Evolutionary conservation across 2,113 vertebrate genomes (phyloP).

Genomic region (Ammodytes dubius): DNA sequence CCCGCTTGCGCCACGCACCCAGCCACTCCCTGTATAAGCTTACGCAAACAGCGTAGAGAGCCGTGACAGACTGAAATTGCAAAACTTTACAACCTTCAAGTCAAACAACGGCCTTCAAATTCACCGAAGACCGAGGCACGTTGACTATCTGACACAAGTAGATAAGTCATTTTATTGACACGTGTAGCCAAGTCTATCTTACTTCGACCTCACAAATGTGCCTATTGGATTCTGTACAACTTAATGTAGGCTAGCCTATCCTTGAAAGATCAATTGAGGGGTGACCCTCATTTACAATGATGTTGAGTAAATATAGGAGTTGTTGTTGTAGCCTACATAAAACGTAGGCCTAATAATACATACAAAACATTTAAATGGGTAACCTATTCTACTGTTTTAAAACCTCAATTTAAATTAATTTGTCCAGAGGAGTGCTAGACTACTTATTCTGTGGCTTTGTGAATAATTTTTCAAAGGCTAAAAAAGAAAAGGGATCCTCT

Average conservation of each 20-base stretch:
- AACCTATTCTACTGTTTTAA: too few relatives aligned
- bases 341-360: too few relatives aligned
- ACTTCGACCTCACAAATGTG: neutral
- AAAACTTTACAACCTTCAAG: neutral
- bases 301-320: neutral
- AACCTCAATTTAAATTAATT: too few relatives aligned
- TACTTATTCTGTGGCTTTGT: too few relatives aligned
- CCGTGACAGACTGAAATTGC: constrained; percentile 1
- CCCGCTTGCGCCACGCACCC: constrained; percentile 62
- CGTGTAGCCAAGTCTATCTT: neutral
- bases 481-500: too few relatives aligned
- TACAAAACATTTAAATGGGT: too few relatives aligned
- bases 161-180: neutral
- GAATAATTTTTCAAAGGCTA: too few relatives aligned
- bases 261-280: too few relatives aligned
- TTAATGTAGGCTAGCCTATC: too few relatives aligned
- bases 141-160: neutral
- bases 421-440: too few relatives aligned
- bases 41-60: constrained; percentile 67
- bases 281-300: too few relatives aligned
- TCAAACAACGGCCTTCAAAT: neutral
- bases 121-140: neutral
- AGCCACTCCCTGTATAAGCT: constrained; percentile 59
- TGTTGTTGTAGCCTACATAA: too few relatives aligned
- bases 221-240: neutral